A percentile compares a stretch with the other conserved stretches of the same genome.
phyloP scores from a whole-genome alignment of 2,888 invertebrate genomes.

The Coelopa pilipes region DNA sequence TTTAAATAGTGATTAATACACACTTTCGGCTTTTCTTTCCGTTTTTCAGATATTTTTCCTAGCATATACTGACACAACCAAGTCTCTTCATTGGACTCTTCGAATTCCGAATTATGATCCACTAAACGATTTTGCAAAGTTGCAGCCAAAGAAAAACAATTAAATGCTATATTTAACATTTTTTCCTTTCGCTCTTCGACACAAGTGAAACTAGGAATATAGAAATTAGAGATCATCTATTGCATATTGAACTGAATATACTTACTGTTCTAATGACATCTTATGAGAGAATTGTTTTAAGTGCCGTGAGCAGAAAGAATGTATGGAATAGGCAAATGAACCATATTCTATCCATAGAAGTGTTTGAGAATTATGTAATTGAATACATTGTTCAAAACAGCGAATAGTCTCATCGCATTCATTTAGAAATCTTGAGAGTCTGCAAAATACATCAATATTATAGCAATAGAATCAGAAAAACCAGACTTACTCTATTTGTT shows the following conservation, averaged over 20 bases:
- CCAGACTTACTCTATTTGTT: slow-evolving; percentile 69
- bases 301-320: slow-evolving; percentile 88
- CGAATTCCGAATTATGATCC: slow-evolving; percentile 50
- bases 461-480: slow-evolving; percentile 12
- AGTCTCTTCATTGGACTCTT: slow-evolving; percentile 79
- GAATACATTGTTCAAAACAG: slow-evolving; percentile 84
- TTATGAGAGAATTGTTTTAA: slow-evolving; percentile 61
- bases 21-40: slow-evolving; percentile 76
- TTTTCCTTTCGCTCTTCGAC: slow-evolving; percentile 82
- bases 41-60: slow-evolving; percentile 94
- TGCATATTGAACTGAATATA: neutral
- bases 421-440: slow-evolving; percentile 60
- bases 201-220: slow-evolving; percentile 2
- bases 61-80: slow-evolving; percentile 96
- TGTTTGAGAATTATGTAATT: slow-evolving; percentile 78
- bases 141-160: slow-evolving; percentile 80
- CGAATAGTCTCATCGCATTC: slow-evolving; percentile 79
- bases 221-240: too few relatives aligned
- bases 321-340: slow-evolving; percentile 87
- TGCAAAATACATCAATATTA: slow-evolving; percentile 32
- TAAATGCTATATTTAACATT: slow-evolving; percentile 81
- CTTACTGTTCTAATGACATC: slow-evolving; percentile 39
- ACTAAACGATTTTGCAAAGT: slow-evolving; percentile 67
- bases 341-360: slow-evolving; percentile 93
- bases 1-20: slow-evolving; percentile 84